phyloP scores from a whole-genome alignment of 2,888 invertebrate species.

The Carterocephalus palaemon region DNA sequence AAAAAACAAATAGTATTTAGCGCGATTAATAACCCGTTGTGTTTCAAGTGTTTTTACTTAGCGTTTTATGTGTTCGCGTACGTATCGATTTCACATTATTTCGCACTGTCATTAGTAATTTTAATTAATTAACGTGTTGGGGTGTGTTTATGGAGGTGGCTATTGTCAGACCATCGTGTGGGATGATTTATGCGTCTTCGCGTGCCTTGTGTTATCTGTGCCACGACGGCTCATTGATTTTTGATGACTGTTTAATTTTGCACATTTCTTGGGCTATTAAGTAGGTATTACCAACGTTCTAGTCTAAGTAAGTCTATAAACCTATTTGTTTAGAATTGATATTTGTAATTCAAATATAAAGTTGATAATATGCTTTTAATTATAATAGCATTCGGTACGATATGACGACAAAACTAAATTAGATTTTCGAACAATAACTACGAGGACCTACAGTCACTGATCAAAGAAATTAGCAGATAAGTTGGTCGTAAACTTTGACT shows the following conservation, averaged over 20 bases:
- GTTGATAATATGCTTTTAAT: no score
- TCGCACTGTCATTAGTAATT: slow-evolving; percentile 71
- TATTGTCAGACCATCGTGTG: slow-evolving; percentile 52
- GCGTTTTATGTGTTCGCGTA: slow-evolving; percentile 38
- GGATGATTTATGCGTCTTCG: slow-evolving; percentile 67
- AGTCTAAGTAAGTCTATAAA: no score
- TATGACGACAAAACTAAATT: no score
- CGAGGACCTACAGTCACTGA: no score
- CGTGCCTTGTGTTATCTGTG: slow-evolving; percentile 36
- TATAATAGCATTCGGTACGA: no score
- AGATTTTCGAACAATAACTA: no score
- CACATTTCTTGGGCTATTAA: slow-evolving; percentile 17
- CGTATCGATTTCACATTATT: slow-evolving; percentile 70
- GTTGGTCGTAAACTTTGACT: no score
- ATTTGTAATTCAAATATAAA: no score
- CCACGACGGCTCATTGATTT: slow-evolving; percentile 66
- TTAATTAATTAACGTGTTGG: slow-evolving; percentile 65
- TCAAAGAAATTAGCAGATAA: no score
- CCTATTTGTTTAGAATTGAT: no score
- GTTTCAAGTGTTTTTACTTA: slow-evolving; percentile 46
- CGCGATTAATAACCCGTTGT: slow-evolving; percentile 66
- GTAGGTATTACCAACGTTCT: no score
- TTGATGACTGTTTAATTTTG: slow-evolving; percentile 52
- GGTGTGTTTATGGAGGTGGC: slow-evolving; percentile 49
- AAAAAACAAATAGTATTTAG: slow-evolving; percentile 49